phyloP scores from a whole-genome alignment of 2,113 vertebrate genomes.

The Neolamprologus hecqui region DNA sequence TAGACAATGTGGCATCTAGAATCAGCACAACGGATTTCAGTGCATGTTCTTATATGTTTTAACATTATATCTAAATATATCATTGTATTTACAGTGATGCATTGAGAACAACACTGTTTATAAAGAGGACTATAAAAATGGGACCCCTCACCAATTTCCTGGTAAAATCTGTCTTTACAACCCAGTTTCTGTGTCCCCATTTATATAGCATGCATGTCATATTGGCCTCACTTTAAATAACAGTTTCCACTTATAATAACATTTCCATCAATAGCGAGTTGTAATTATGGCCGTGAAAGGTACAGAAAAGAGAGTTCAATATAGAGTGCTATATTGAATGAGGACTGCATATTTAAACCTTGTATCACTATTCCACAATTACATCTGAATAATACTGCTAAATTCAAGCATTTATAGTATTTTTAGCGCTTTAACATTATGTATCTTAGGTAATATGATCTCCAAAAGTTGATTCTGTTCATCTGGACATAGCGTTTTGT shows the following conservation, averaged over 20 bases:
- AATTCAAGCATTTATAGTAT: not conserved
- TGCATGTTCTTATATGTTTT: not conserved
- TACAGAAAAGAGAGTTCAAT: not conserved
- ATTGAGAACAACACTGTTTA: not conserved
- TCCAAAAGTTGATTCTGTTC: not conserved
- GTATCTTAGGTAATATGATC: not conserved
- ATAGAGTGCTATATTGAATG: not conserved
- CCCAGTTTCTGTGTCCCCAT: not conserved
- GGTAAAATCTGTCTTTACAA: not conserved
- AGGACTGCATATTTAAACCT: not conserved
- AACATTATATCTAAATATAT: not conserved
- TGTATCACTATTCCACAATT: not conserved
- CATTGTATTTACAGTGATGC: not conserved
- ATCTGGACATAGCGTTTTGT: not conserved
- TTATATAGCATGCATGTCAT: not conserved
- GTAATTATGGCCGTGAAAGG: not conserved
- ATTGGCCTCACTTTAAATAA: not conserved
- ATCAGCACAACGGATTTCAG: not conserved
- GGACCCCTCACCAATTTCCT: not conserved
- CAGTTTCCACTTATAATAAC: not conserved
- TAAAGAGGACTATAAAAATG: not conserved
- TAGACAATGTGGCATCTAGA: not conserved
- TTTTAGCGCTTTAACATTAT: not conserved
- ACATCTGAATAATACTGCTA: not conserved
- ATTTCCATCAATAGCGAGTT: not conserved